Base-by-base conservation (phyloP, 2,797 vertebrate species). In the Channa striata region DNA sequence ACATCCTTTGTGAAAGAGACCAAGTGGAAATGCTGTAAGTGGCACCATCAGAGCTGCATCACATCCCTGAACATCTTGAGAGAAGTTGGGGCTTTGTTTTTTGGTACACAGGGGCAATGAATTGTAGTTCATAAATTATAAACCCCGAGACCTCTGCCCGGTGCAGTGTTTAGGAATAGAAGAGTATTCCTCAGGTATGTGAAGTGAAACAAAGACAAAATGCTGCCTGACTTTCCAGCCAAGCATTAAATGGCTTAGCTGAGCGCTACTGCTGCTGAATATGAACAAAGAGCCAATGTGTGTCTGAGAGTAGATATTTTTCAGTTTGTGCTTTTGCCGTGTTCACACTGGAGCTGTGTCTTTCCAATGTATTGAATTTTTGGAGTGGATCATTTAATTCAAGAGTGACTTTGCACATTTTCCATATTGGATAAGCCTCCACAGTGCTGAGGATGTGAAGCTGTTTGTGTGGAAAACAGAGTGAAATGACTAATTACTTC, bases 181-280 rank as follows among this genome's bases (percentile, higher is more conserved):
- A 78, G 77, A 72, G 64, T 80, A 75, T 84, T 90, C 68, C 74
- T 80, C 67, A 80, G 81, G 82, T 89, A 79, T 84, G 74, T 78
- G 68, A 78, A 68, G 42, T 88, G 80, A 90, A 88, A 84, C 61
- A 82, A 78, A 82, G 81, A 84, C 82, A 81, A 87, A 87, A 87
- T 66, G 61, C 73, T 62, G 48, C 62, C 82, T 74, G 66, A 62
- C 52, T 84, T 68, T 77, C 57, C 75, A 85, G 69, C 65, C 61
- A 63, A 84, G 82, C 79, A 82, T 88, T 83, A 83, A 88, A 91
- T 77, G 80, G 71, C 66, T 66, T 61, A 62, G 37, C 54, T 50
- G 64, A 81, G 81, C 69, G 39, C 60, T 60, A 20, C 59, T 70
- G 77, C 57, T 65, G 78, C 40, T 63, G 78, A 66, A 74, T 76